These are phyloP conservation scores for Bathynomus jamesi DNA, from an alignment of 1,140 invertebrate species.

Conservation along the genomic window DNA sequence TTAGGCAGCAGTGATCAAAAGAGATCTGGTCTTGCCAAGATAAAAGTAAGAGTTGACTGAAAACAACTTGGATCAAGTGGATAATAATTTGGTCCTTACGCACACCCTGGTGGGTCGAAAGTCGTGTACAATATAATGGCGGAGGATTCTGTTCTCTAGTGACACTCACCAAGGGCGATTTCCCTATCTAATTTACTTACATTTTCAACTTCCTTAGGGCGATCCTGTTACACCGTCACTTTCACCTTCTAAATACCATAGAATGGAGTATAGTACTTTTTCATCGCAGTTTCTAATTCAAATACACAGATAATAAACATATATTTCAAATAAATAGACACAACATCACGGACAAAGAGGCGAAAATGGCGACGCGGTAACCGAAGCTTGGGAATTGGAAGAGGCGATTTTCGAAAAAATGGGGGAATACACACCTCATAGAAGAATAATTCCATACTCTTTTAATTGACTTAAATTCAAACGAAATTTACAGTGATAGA, in stretches of 20 bases:
- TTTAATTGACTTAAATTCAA: too few relatives aligned
- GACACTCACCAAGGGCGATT: slow-evolving; percentile 1
- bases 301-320: not conserved
- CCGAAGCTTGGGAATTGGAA: not conserved
- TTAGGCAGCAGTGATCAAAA: too few relatives aligned
- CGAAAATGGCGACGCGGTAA: not conserved
- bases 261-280: not conserved
- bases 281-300: not conserved
- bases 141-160: slow-evolving; percentile 17
- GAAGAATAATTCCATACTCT: too few relatives aligned
- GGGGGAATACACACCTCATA: too few relatives aligned
- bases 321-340: not conserved
- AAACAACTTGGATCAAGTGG: not conserved
- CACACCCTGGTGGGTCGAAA: not conserved
- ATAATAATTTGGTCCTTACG: not conserved
- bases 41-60: slow-evolving; percentile 1
- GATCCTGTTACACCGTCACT: not conserved
- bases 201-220: not conserved
- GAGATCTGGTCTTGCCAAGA: not conserved
- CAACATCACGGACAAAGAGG: not conserved
- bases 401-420: not conserved
- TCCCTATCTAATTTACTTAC: not conserved
- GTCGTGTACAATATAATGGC: slow-evolving; percentile 12
- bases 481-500: not conserved
- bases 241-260: not conserved